Evolutionary conservation across 2,797 vertebrate genomes (phyloP), one percentile per base, ranked within the genome.

Genomic region (Psittacula derbiana): DNA sequence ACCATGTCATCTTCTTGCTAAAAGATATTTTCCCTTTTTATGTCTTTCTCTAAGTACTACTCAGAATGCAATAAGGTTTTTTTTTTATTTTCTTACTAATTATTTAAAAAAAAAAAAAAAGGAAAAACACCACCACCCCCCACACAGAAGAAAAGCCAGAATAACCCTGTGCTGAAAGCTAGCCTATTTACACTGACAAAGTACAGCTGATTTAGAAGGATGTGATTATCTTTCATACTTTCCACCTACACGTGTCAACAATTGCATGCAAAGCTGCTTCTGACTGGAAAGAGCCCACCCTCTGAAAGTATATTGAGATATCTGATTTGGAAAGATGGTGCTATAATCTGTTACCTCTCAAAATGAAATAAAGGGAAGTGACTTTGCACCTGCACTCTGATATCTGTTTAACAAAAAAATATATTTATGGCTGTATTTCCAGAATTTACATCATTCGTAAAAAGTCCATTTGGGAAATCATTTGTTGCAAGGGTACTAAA

Each of bases 361-460:
- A 91, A 92, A 81, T 86, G 43, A 66, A 88, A 79, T 87, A 94
- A 87, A 93, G 58, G 27, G 47, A 88, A 81, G 38, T 67, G 52
- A 57, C 49, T 70, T 87, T 80, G 46, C 71, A 50, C 33, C 61
- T 80, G 55, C 36, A 33, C 28, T 76, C 49, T 89, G 80, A 41
- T 86, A 47, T 47, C 53, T 57, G 47, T 67, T 44, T 76, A 84
- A 86, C 0, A 46, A 0, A 75, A 72, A 73, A 78, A 47, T 27
- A 16, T 23, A 73, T 40, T 80, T 55, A 74, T 69, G 50, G 8
- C 25, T 75, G 14, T 81, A 30, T 88, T 90, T 93, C 44, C 31
- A 84, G 76, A 93, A 93, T 58, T 58, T 78, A 38, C 28, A 40
- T 40, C 18, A 21, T 90, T 84, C 0, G 0, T 84, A 80, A 88